phyloP scores from a whole-genome alignment of 2,113 vertebrate species.

The Acrocephalus arundinaceus region DNA sequence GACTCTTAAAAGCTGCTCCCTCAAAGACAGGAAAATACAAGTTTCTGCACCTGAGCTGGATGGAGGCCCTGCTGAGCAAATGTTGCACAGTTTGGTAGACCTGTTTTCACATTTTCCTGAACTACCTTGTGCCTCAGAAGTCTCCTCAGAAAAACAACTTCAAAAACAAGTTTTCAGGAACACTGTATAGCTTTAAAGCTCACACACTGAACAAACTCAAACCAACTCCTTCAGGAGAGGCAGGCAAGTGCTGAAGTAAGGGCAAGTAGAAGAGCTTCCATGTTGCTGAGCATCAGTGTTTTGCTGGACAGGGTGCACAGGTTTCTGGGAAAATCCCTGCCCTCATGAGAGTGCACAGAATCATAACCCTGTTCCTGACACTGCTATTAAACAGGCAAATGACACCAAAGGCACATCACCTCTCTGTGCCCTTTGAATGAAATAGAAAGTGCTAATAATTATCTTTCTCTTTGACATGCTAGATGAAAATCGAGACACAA shows the following conservation, averaged over 20 bases:
- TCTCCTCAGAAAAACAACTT: not conserved
- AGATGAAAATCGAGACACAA: not conserved
- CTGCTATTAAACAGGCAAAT: not conserved
- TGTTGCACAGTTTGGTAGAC: not conserved
- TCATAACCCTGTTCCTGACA: not conserved
- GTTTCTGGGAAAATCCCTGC: not conserved
- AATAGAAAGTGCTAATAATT: not conserved
- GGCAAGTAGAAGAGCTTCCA: not conserved
- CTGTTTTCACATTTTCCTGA: not conserved
- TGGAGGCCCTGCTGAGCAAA: not conserved
- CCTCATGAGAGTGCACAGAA: not conserved
- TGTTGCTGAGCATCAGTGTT: not conserved
- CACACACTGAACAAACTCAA: not conserved
- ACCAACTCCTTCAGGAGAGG: not conserved
- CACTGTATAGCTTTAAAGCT: rapidly evolving
- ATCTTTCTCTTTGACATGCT: not conserved
- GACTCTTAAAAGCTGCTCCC: not conserved
- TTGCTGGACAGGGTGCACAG: rapidly evolving
- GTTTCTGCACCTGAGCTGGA: not conserved
- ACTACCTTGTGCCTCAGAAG: not conserved
- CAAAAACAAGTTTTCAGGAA: not conserved
- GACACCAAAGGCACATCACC: not conserved
- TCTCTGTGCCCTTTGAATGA: not conserved
- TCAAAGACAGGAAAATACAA: rapidly evolving
- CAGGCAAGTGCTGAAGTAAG: not conserved